Base-by-base conservation (phyloP, 2,797 vertebrate species). In the Oceanodroma leucorhoa region DNA sequence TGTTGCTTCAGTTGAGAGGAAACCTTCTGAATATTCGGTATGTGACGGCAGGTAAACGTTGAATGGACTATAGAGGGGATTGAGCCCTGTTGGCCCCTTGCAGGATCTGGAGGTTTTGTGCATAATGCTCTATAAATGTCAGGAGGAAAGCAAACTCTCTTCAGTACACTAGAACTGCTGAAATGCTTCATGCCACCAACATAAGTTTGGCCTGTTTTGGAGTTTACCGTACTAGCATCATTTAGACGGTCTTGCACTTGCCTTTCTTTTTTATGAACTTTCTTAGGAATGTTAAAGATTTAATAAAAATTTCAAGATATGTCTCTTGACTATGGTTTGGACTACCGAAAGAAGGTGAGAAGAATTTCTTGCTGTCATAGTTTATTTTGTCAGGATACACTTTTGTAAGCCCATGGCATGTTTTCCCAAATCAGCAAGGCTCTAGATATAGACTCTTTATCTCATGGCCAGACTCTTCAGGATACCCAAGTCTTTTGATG, bases 181-280 rank as follows among this genome's bases (percentile, higher is more conserved):
- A 79, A 87, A 64, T 21, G 0, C 23, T 34, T 84, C 8, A 32
- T 29, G 8, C 17, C 3, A 1, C 5, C 34, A 20, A 2, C 4
- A 5, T 34, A 55, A 57, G 10, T 66, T 69, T 38, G 8, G 0
- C 5, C 71, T 71, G 3, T 32, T 90, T 79, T 7, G 22, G 0
- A 14, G 9, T 61, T 67, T 94, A 34, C 7, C 7, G 5, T 24
- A 40, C 1, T 57, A 48, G 14, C 2, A 15, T 26, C 0, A 1
- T 40, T 76, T 69, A 65, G 12, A 48, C 30, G 3, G 22, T 64
- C 11, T 60, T 75, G 14, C 7, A 87, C 14, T 84, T 4, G 0
- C 22, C 16, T 4, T 18, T n/a, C 3, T 51, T n/a, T 48, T 75
- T 93, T 40, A 81, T 57, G 15, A 53, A 61, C 7, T 32, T 30